A percentile compares a stretch with the other conserved stretches of the same genome.
Evolutionary conservation across 2,888 invertebrate genomes (phyloP).

Genomic region (Dorcus parallelipipedus): DNA sequence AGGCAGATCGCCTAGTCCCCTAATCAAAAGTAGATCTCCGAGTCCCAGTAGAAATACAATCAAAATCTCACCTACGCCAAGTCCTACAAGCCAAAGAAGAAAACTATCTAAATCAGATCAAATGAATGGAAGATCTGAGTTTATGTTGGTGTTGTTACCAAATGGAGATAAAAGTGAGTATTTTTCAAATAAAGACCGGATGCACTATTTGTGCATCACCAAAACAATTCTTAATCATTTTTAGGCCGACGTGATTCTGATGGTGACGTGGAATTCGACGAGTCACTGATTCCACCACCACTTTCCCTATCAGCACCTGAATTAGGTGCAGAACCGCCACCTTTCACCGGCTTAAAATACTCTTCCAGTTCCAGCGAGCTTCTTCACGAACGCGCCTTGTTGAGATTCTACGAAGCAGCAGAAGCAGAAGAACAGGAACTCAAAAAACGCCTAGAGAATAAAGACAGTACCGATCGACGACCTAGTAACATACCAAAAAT

Average conservation of each 20-base stretch:
- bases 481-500: constrained; percentile 44
- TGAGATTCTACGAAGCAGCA: constrained; percentile 74
- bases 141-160: constrained; percentile 69
- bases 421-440: constrained; percentile 68
- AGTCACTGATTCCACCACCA: constrained; percentile 71
- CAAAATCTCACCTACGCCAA: constrained; percentile 2
- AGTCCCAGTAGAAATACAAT: constrained; percentile 22
- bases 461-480: constrained; percentile 25
- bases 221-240: constrained; percentile 22
- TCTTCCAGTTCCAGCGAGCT: constrained; percentile 81
- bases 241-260: constrained; percentile 27
- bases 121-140: constrained; percentile 69
- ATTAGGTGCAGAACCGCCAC: constrained; percentile 59
- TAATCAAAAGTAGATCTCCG: constrained; percentile 15
- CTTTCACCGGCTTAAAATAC: constrained; percentile 58
- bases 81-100: constrained; percentile 15
- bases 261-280: constrained; percentile 61
- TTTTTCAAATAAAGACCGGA: too few relatives aligned
- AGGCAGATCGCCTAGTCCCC: background rate
- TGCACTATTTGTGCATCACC: background rate
- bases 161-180: constrained; percentile 41
- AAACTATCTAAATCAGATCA: constrained; percentile 45
- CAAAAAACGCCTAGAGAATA: constrained; percentile 29
- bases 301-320: constrained; percentile 81
- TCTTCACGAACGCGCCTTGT: constrained; percentile 78